phyloP scores from a whole-genome alignment of 2,888 invertebrate genomes.

The Netelia inedita region DNA sequence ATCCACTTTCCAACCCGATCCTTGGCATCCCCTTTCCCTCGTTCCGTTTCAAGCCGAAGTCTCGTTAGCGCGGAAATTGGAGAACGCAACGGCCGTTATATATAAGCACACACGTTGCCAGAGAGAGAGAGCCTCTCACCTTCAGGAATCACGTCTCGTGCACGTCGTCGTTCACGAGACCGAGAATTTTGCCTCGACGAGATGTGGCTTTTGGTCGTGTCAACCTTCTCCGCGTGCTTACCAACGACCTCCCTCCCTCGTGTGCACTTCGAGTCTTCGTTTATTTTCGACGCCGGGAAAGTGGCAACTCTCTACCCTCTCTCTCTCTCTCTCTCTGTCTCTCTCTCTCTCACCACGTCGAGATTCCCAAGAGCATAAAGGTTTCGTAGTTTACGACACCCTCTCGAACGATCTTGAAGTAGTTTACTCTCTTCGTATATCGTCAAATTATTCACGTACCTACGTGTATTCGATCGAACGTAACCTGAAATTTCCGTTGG shows the following conservation, averaged over 20 bases:
- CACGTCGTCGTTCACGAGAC: constrained; percentile 9
- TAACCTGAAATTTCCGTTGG: too few species aligned
- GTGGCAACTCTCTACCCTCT: neutral
- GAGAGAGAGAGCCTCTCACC: neutral
- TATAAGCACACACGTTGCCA: neutral
- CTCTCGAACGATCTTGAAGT: neutral
- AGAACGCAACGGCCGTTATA: constrained; percentile 18
- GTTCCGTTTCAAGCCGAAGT: constrained; percentile 3
- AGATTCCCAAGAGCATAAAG: neutral
- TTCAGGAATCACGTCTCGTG: constrained; percentile 16
- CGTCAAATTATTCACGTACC: neutral
- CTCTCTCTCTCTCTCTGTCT: neutral
- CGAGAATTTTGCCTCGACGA: constrained; percentile 49
- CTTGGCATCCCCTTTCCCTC: neutral
- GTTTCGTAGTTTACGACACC: neutral
- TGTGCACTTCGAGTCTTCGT: constrained; percentile 33
- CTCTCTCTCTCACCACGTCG: neutral
- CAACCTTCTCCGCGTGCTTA: neutral
- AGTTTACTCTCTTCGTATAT: neutral
- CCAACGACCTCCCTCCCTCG: neutral
- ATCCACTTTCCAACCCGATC: constrained; percentile 3
- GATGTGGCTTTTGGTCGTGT: constrained; percentile 44
- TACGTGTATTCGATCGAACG: too few species aligned
- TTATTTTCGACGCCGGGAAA: constrained; percentile 18
- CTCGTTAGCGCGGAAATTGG: constrained; percentile 54